Percentiles rank a stretch among this genome's conserved stretches.
Conservation (phyloP, 1,140 invertebrate species). For the Meloidogyne chitwoodi region DNA sequence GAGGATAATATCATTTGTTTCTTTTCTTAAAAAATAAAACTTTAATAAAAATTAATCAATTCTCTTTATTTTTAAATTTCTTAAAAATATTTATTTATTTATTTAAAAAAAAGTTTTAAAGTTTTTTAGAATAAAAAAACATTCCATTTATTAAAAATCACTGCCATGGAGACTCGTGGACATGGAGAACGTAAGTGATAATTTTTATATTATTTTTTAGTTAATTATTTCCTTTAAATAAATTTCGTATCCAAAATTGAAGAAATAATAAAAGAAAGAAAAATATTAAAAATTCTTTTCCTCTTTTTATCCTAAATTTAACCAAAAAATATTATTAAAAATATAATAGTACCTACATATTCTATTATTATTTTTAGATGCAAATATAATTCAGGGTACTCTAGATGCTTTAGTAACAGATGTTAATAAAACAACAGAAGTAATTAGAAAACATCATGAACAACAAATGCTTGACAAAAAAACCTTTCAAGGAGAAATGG, state of each 20-base stretch:
- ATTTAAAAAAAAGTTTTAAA: no score
- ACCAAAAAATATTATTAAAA: background rate
- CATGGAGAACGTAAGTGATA: conserved; percentile 41
- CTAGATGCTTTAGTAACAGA: conserved; percentile 48
- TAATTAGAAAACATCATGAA: conserved; percentile 51
- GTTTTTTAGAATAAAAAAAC: background rate
- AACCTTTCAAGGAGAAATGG: conserved; percentile 58
- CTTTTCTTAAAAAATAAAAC: no score
- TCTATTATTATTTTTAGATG: conserved; percentile 54
- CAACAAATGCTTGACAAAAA: conserved; percentile 49
- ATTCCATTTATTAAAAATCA: conserved; percentile 29
- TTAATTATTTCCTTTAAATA: background rate
- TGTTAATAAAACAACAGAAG: conserved; percentile 57
- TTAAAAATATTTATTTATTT: no score
- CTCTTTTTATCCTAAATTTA: background rate
- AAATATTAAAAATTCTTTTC: no score
- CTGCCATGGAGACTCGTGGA: conserved; percentile 30
- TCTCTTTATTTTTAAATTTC: background rate
- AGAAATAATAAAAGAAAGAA: no score
- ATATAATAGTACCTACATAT: no score
- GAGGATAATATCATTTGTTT: no score
- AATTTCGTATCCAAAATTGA: no score
- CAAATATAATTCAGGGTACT: conserved; percentile 52
- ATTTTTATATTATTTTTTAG: background rate
- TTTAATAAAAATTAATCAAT: no score